Evolutionary conservation across 2,888 invertebrate species (phyloP).

Genomic region (Lypha dubia): DNA sequence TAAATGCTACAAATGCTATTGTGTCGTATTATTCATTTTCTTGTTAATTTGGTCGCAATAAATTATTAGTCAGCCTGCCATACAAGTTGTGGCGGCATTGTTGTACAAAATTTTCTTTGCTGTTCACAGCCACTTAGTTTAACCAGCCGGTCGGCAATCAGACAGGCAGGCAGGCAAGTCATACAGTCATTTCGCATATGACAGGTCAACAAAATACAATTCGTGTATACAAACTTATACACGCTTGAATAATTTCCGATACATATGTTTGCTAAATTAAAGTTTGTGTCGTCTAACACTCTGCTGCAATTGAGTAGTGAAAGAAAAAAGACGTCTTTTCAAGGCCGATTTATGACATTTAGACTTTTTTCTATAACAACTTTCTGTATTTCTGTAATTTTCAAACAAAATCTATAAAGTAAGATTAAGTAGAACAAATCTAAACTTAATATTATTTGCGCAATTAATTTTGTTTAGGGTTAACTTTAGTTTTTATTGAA

Average conservation of each 20-base stretch:
- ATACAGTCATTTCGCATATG: conserved; percentile 17
- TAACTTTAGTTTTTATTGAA: too few relatives aligned
- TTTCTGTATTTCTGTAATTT: too few relatives aligned
- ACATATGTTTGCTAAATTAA: neutral
- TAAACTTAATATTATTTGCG: too few relatives aligned
- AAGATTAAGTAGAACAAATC: too few relatives aligned
- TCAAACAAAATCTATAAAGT: too few relatives aligned
- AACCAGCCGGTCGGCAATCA: too few relatives aligned
- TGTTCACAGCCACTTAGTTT: neutral
- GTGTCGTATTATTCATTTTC: conserved; percentile 26
- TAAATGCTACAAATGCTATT: conserved; percentile 4
- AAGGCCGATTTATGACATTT: too few relatives aligned
- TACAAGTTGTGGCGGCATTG: conserved; percentile 44
- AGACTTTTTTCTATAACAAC: too few relatives aligned
- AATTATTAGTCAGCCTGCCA: conserved; percentile 65
- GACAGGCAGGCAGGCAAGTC: too few relatives aligned
- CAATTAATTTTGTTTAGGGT: too few relatives aligned
- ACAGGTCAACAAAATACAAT: conserved; percentile 59
- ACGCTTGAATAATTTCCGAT: conserved; percentile 48
- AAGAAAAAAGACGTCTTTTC: too few relatives aligned
- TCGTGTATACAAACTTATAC: neutral
- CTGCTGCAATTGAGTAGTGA: neutral
- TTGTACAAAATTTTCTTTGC: conserved; percentile 41
- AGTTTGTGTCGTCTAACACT: neutral
- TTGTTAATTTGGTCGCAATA: conserved; percentile 62